Conservation (phyloP, 2,797 vertebrate genomes). For the Enteromius trimaculatus region DNA sequence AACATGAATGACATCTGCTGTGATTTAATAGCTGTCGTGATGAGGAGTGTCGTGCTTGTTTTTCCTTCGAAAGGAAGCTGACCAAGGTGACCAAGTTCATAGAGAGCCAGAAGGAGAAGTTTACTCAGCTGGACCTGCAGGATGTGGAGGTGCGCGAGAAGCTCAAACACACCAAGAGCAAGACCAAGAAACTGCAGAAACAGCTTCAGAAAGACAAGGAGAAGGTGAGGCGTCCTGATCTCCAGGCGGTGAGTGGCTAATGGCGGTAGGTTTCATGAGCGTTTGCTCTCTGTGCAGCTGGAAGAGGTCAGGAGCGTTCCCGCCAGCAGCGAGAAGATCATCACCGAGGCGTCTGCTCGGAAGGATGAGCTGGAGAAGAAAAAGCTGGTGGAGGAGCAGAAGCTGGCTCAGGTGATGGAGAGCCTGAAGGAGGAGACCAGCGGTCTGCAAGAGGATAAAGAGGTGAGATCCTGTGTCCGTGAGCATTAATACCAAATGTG, state of each 20-base stretch:
- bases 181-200: slow-evolving; percentile 90
- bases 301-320: slow-evolving; percentile 85
- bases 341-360: slow-evolving; percentile 80
- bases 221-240: slow-evolving; percentile 80
- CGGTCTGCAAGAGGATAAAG: slow-evolving; percentile 89
- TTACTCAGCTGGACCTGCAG: slow-evolving; percentile 92
- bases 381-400: slow-evolving; percentile 86
- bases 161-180: slow-evolving; percentile 90
- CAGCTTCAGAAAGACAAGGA: slow-evolving; percentile 94
- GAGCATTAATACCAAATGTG: too few relatives aligned
- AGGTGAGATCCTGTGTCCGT: slow-evolving; percentile 74
- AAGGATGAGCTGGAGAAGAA: slow-evolving; percentile 83
- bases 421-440: slow-evolving; percentile 91
- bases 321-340: slow-evolving; percentile 79
- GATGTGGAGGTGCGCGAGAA: slow-evolving; percentile 95
- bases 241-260: too few relatives aligned
- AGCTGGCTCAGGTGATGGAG: slow-evolving; percentile 87
- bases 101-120: slow-evolving; percentile 91
- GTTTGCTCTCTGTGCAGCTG: slow-evolving; percentile 74
- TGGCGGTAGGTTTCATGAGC: too few relatives aligned
- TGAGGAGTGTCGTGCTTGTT: slow-evolving; percentile 57
- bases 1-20: neutral
- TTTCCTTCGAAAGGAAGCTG: slow-evolving; percentile 79
- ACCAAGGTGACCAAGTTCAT: slow-evolving; percentile 87
- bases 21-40: neutral